These are phyloP conservation scores for Drosophila kepulauana DNA, from an alignment of 1,140 invertebrate genomes.

Conservation along the genomic window DNA sequence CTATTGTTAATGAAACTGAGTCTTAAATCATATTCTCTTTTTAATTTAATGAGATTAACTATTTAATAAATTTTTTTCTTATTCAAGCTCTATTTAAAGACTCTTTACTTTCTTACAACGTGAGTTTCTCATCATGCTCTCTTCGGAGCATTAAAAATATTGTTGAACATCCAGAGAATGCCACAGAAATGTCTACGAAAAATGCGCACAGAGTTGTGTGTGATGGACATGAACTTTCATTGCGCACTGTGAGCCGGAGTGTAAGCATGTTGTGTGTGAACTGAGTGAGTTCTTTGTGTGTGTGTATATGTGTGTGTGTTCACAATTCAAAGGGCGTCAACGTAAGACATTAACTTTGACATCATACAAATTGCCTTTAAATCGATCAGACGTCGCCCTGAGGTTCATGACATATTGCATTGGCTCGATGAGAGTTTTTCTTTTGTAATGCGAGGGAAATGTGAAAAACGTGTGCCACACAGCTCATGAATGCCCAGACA, in stretches of 20 bases:
- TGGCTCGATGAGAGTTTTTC: conserved; percentile 9
- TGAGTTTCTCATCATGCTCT: background rate
- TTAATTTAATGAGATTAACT: too few relatives aligned
- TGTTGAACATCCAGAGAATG: conserved; percentile 1
- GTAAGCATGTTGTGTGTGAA: background rate
- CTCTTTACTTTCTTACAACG: too few relatives aligned
- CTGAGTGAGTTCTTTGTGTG: background rate
- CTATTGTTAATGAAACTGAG: too few relatives aligned
- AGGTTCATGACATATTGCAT: conserved; percentile 33
- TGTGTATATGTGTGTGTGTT: background rate
- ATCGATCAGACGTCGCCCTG: conserved; percentile 35
- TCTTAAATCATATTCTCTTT: too few relatives aligned
- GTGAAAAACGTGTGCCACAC: conserved; percentile 19
- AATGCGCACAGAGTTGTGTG: conserved; percentile 30
- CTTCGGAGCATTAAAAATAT: background rate
- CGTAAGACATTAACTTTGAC: conserved; percentile 49
- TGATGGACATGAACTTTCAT: conserved; percentile 24
- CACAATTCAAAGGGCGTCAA: conserved; percentile 43
- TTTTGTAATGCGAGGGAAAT: conserved; percentile 17
- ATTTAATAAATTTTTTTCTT: too few relatives aligned
- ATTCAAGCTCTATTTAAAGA: too few relatives aligned
- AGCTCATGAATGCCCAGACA: conserved; percentile 6
- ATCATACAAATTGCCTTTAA: conserved; percentile 47
- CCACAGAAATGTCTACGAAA: conserved; percentile 16
- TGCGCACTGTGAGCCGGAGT: conserved; percentile 1